Conservation (phyloP, 1,140 invertebrate genomes). For the Coptotermes formosanus region DNA sequence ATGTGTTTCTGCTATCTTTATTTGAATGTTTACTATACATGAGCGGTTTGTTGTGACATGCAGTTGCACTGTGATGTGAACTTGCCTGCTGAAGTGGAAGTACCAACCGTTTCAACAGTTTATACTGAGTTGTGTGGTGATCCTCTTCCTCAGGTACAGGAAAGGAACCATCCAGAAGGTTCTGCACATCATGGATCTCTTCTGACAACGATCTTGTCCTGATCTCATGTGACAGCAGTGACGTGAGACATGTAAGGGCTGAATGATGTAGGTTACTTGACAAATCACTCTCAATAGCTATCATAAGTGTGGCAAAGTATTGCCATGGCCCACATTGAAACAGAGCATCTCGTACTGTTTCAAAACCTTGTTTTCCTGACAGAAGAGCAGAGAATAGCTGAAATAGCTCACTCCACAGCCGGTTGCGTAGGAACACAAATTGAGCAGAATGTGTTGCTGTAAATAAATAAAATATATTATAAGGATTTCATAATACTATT, state of each 20-base stretch:
- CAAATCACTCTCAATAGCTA: slow-evolving; percentile 43
- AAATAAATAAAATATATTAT: slow-evolving; percentile 25
- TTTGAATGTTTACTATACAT: too few relatives aligned
- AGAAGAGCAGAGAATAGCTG: slow-evolving; percentile 47
- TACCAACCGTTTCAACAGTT: too few relatives aligned
- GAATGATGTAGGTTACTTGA: slow-evolving; percentile 42
- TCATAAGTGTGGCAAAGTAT: slow-evolving; percentile 46
- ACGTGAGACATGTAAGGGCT: slow-evolving; percentile 43
- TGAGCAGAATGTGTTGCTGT: slow-evolving; percentile 44
- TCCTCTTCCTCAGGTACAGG: background rate
- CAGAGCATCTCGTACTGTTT: slow-evolving; percentile 45
- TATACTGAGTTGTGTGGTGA: too few relatives aligned
- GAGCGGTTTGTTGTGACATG: background rate
- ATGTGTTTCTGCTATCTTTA: too few relatives aligned
- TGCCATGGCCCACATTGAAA: slow-evolving; percentile 42
- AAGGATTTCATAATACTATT: background rate
- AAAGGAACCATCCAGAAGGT: background rate
- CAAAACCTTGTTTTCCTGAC: slow-evolving; percentile 44
- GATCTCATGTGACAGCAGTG: slow-evolving; percentile 45
- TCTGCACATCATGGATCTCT: background rate
- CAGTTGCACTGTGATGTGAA: too few relatives aligned
- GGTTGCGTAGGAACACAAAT: slow-evolving; percentile 48
- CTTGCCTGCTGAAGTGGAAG: too few relatives aligned
- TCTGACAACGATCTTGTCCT: background rate
- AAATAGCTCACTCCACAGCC: slow-evolving; percentile 50